Conservation (phyloP, 2,888 invertebrate genomes). For the Graphium colonna region DNA sequence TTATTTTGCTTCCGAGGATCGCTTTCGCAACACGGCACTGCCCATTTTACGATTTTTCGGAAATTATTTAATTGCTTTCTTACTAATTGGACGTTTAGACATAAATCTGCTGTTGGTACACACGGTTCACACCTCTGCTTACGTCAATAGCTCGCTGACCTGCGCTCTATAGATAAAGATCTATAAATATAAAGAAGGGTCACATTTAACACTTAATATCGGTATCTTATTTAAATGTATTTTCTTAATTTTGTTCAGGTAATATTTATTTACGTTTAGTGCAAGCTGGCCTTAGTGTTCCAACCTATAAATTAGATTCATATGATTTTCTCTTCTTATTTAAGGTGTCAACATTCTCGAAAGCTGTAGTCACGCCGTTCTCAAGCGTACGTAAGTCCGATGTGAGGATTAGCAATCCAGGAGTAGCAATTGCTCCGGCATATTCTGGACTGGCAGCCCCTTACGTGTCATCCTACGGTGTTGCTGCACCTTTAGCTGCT, state of each 20-base stretch:
- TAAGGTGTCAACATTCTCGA: conserved; percentile 83
- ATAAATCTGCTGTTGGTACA: too few species aligned
- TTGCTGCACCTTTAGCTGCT: conserved; percentile 44
- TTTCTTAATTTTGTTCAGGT: not conserved
- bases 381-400: conserved; percentile 86
- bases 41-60: too few species aligned
- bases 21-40: too few species aligned
- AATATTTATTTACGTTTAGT: not conserved
- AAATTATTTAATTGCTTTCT: too few species aligned
- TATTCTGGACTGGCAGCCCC: conserved; percentile 55
- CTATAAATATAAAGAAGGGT: too few species aligned
- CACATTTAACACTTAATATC: too few species aligned
- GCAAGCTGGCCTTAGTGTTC: not conserved
- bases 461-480: conserved; percentile 53
- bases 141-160: too few species aligned
- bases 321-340: conserved; percentile 16
- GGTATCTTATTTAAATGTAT: not conserved
- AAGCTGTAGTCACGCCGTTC: conserved; percentile 86
- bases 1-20: too few species aligned
- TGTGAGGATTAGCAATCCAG: conserved; percentile 85
- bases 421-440: conserved; percentile 56
- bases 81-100: too few species aligned
- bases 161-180: too few species aligned
- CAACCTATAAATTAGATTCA: not conserved
- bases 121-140: too few species aligned